Conservation (phyloP, 2,797 vertebrate genomes). For the Xiphophorus birchmanni region DNA sequence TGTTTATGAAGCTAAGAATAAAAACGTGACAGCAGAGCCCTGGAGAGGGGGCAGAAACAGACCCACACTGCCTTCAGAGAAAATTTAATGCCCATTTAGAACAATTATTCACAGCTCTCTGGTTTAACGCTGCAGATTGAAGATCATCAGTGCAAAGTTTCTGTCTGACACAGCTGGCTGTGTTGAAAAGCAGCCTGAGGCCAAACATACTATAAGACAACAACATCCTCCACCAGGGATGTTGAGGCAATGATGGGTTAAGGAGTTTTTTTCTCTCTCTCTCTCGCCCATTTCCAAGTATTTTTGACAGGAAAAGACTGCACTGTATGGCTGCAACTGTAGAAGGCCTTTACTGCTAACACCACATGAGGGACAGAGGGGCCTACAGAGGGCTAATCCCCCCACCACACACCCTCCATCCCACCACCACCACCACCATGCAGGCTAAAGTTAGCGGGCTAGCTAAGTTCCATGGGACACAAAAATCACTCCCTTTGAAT, state of each 20-base stretch:
- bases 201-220: constrained; percentile 10
- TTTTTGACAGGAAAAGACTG: constrained; percentile 9
- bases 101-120: constrained; percentile 41
- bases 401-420: background rate
- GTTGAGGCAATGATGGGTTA: constrained; percentile 29
- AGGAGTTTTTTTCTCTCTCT: background rate
- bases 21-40: constrained; percentile 63
- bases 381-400: constrained; percentile 75
- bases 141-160: constrained; percentile 34
- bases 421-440: constrained; percentile 13
- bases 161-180: constrained; percentile 23
- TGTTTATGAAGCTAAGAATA: constrained; percentile 77
- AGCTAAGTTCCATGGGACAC: constrained; percentile 39
- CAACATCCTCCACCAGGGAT: constrained; percentile 18
- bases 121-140: constrained; percentile 42
- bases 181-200: constrained; percentile 24
- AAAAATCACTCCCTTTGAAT: constrained; percentile 2
- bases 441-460: constrained; percentile 72
- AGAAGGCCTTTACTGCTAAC: constrained; percentile 49
- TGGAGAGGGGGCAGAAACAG: constrained; percentile 37
- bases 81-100: constrained; percentile 47
- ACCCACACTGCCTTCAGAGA: constrained; percentile 41
- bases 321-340: constrained; percentile 26
- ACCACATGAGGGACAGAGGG: constrained; percentile 67
- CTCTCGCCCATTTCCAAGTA: background rate